Base-by-base conservation (phyloP, 2,888 invertebrate genomes). In the Nowickia ferox region DNA sequence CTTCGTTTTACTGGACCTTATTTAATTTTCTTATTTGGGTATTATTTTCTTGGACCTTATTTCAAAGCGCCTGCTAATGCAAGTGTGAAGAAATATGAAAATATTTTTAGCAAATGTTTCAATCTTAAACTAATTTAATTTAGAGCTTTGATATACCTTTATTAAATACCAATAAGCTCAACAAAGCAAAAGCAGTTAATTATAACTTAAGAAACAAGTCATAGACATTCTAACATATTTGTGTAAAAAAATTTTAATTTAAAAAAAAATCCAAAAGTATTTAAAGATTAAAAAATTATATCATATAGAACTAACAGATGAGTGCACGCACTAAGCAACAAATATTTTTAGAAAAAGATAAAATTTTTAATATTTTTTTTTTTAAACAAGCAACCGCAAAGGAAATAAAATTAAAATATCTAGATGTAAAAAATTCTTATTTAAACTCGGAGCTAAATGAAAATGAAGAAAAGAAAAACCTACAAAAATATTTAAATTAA, bases 321-420 rank as follows among this genome's bases (percentile, higher is more conserved):
- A 59, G 48, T 68, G 46, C 40, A 68, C 19, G 59, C n/a, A n/a
- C n/a, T n/a, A n/a, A n/a, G n/a, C 59, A 77, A 51, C 8, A 59
- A 17, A 17, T 48, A 63, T 46, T 30, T 65, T 2, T 17, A 71
- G 1, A 15, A 69, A n/a, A 65, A 65, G 30, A 8, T 8, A 44
- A 8, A 17, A 63, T 42, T 44, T 19, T 15, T 13, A 5, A 63
- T 15, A 46, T 53, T 42, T 42, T 61, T 13, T 40, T 57, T 2
- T 4, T 30, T 30, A 30, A 30, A 0, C 17, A 30, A 66, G 42
- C 57, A 66, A 80, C 80, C 72, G 57, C 80, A 80, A 74, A 74
- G 57, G n/a, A 44, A 72, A 72, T 61, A 57, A 59, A 77, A 68
- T 3, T 46, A 5, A 61, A 15, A 63, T 42, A 63, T 65, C 1